Percentiles rank a stretch among this genome's conserved stretches.
phyloP scores from a whole-genome alignment of 2,888 invertebrate genomes.

The Scaptomyza caliginosa region DNA sequence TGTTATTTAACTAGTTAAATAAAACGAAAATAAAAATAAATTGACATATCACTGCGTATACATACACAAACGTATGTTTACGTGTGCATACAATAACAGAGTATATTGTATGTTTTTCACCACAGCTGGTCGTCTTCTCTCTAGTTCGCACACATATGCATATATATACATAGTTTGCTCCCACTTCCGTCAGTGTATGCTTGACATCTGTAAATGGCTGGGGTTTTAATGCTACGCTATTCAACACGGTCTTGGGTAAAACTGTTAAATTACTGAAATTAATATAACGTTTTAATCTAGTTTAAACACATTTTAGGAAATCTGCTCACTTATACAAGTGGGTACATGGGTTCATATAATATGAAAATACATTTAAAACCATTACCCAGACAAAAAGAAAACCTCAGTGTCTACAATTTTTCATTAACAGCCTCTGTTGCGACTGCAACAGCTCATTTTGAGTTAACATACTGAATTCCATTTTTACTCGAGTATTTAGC shows the following conservation, averaged over 20 bases:
- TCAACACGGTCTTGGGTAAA: slow-evolving; percentile 7
- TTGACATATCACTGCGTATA: slow-evolving; percentile 27
- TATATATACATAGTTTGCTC: slow-evolving; percentile 6
- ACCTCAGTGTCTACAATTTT: slow-evolving; percentile 17
- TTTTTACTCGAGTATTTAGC: slow-evolving; percentile 59
- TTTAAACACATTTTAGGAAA: neutral
- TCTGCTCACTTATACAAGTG: neutral
- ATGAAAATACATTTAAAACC: neutral
- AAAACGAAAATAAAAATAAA: slow-evolving; percentile 4
- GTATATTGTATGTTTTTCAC: slow-evolving; percentile 62
- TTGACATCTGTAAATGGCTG: slow-evolving; percentile 1
- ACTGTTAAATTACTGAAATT: slow-evolving; percentile 11
- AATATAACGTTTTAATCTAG: neutral
- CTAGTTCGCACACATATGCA: slow-evolving; percentile 24
- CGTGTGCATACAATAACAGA: slow-evolving; percentile 17
- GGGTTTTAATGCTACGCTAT: slow-evolving; percentile 10
- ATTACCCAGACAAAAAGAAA: neutral
- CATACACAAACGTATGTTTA: neutral
- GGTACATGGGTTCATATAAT: neutral
- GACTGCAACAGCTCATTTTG: slow-evolving; percentile 46
- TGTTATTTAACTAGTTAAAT: slow-evolving; percentile 45
- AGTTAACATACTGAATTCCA: slow-evolving; percentile 53
- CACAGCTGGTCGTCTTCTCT: slow-evolving; percentile 49
- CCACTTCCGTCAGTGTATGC: neutral
- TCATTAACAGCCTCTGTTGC: slow-evolving; percentile 35